Percentiles rank a stretch among this genome's conserved stretches.
Evolutionary conservation across 2,113 vertebrate species (phyloP).

Genomic region (Felis chaus): DNA sequence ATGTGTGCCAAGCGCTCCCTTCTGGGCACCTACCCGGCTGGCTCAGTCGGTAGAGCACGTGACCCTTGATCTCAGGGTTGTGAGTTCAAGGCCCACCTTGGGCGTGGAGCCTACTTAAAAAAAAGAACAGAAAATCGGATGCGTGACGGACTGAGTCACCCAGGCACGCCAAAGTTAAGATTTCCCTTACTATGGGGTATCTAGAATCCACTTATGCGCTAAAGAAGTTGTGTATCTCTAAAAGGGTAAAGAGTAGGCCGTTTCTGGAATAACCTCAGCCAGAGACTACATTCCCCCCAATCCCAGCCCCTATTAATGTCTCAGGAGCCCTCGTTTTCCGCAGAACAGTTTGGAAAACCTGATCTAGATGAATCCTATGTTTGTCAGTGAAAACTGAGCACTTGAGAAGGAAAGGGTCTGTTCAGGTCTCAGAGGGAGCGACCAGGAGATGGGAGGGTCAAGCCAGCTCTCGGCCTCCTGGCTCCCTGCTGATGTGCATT

Average conservation of each 20-base stretch:
- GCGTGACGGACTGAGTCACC: too few relatives aligned
- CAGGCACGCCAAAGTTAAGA: background rate
- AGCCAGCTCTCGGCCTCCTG: background rate
- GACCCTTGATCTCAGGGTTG: background rate
- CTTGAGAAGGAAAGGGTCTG: background rate
- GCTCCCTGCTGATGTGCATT: background rate
- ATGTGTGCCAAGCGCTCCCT: rapidly evolving
- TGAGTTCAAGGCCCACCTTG: background rate
- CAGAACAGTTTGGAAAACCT: background rate
- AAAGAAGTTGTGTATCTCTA: background rate
- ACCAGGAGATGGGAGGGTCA: background rate
- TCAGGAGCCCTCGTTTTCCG: background rate
- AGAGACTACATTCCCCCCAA: background rate
- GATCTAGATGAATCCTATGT: background rate
- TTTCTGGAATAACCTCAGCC: background rate
- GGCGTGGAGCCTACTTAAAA: background rate
- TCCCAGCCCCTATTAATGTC: background rate
- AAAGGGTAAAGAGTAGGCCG: background rate
- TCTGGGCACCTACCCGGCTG: background rate
- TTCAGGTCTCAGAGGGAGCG: background rate
- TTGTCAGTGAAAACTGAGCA: background rate
- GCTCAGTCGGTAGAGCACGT: background rate
- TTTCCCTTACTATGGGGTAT: background rate
- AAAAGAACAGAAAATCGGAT: too few relatives aligned
- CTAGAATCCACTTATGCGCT: background rate